Base-by-base conservation (phyloP, 2,797 vertebrate genomes). In the Carcharodon carcharias region DNA sequence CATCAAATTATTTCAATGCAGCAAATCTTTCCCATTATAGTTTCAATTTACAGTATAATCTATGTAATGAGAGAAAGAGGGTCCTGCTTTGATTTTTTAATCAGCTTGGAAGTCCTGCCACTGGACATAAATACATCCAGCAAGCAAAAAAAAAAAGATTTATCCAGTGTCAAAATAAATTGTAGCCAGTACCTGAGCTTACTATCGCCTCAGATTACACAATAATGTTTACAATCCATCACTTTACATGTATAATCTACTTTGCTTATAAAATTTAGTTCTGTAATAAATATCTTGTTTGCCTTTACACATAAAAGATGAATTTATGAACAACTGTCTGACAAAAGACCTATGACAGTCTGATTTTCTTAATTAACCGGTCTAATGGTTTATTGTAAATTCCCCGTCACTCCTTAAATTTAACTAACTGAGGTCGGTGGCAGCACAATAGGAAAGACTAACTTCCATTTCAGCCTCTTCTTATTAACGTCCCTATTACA, bases 151-250 rank as follows among this genome's bases (percentile, higher is more conserved):
- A 50, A 14, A 54, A 1, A 21, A 92, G 88, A 91, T 73, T 77
- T 77, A 54, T 77, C n/a, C 94, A 77, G 28, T 95, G 94, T 31
- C 94, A 77, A 77, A 95, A 95, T 95, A 69, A 95, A 95, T 50
- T 73, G 28, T 67, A 77, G 73, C 50, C 50, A 73, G 94, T 77
- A 95, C 67, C 65, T 95, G 50, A 73, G 69, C 94, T 77, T 77
- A 50, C 14, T 56, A 77, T 77, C 69, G 35, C 69, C 45, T 95
- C 45, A 16, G 69, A 95, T 95, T 95, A 77, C 67, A 56, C 12
- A 77, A 50, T 54, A 56, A 73, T 56, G 31, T 31, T 73, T 56
- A 18, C 67, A 73, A 35, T 73, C 54, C 40, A 77, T 95, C 50
- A 73, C 45, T 95, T 95, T 95, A 71, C 67, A 77, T 77, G 5